These are phyloP conservation scores for Campylorhamphus procurvoides DNA, from an alignment of 2,113 vertebrate genomes.

Conservation along the genomic window DNA sequence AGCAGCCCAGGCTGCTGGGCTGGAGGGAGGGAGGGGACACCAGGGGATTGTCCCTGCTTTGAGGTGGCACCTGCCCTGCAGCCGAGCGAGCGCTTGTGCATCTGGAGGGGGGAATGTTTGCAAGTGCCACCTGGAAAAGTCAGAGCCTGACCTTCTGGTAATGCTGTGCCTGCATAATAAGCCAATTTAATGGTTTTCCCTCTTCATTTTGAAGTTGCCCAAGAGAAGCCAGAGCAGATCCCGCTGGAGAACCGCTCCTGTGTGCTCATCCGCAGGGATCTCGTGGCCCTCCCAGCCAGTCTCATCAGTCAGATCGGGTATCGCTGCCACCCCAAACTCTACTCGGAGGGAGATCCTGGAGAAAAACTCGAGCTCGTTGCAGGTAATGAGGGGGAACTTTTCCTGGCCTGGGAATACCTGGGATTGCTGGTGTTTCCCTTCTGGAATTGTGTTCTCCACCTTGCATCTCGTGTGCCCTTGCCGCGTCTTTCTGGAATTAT, in stretches of 20 bases:
- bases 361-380: slow-evolving; percentile 97
- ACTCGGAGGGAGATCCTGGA: slow-evolving; percentile 96
- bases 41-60: not conserved
- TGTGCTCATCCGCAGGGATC: slow-evolving; percentile 92
- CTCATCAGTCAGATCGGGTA: slow-evolving; percentile 98
- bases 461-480: not conserved
- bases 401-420: not conserved
- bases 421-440: not conserved
- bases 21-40: not conserved
- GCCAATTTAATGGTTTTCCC: not conserved
- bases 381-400: slow-evolving; percentile 71
- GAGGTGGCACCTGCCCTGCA: not conserved
- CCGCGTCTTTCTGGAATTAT: not conserved
- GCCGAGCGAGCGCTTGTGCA: accelerated
- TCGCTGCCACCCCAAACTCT: slow-evolving; percentile 98
- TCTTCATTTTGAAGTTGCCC: slow-evolving; percentile 64
- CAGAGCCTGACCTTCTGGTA: not conserved
- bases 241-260: slow-evolving; percentile 94
- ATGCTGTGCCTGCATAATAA: accelerated
- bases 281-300: slow-evolving; percentile 94
- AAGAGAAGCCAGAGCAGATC: slow-evolving; percentile 89
- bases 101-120: not conserved
- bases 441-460: not conserved
- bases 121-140: accelerated
- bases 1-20: not conserved